Base-by-base conservation (phyloP, 1,140 invertebrate genomes). In the Holcopasites calliopsidis region DNA sequence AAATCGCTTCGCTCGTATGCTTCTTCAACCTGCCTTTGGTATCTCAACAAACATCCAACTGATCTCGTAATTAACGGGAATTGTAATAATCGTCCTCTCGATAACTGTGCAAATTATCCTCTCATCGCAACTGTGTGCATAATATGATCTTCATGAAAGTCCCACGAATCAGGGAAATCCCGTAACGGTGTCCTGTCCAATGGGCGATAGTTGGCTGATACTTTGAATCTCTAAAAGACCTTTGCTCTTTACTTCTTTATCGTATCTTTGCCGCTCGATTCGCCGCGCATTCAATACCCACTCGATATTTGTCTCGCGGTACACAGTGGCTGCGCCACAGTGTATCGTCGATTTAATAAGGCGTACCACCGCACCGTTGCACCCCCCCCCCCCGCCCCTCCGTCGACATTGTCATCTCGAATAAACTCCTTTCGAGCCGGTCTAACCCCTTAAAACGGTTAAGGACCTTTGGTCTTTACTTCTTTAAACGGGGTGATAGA, bases 401-500 rank as follows among this genome's bases (percentile, higher is more conserved):
- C n/a, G n/a, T n/a, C n/a, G n/a, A 84, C 85, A 85, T 84, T 85
- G 82, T 84, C 77, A 74, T 82, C 77, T 62, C 77, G 82, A 82
- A 82, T 84, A 79, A 76, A 85, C 65, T 84, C 64, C 74, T 75
- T 77, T 62, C 54, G 33, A 47, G 50, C 40, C 47, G 77, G 64
- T 60, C 73, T 75, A 69, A 69, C 65, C 76, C 49, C 80, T 83
- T 76, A 79, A 83, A 82, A 79, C 54, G 57, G 66, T 79, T 68
- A 79, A 79, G 84, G 62, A 85, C 85, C 87, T 90, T 88, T 76
- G 90, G 90, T 90, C 90, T 91, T 91, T 91, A 91, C 87, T 91
- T 90, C 86, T 91, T 89, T 91, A 90, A 90, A 85, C 89, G 89
- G 82, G 78, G 85, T 91, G 90, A 91, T 91, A 86, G 89, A 91